phyloP scores from a whole-genome alignment of 2,113 vertebrate species.

The Pedionomus torquatus region DNA sequence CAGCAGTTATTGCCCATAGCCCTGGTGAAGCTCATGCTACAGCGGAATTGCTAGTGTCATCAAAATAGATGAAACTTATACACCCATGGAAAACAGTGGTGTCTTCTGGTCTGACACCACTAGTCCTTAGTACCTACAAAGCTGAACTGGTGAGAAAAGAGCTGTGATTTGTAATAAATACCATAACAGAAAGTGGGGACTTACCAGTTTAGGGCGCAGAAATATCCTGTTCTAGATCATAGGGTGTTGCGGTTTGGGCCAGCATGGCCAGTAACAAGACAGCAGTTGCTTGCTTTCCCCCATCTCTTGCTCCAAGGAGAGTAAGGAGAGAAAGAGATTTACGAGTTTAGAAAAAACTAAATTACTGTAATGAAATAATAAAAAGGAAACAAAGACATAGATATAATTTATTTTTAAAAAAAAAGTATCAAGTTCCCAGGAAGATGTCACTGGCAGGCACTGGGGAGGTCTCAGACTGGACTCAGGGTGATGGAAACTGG shows the following conservation, averaged over 20 bases:
- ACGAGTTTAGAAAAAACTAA: too few relatives aligned
- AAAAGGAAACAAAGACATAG: too few relatives aligned
- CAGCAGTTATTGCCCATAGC: neutral
- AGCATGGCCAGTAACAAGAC: too few relatives aligned
- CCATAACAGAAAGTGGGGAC: neutral
- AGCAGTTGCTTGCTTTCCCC: too few relatives aligned
- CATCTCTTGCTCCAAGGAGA: too few relatives aligned
- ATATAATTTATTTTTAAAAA: too few relatives aligned
- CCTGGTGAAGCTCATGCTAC: neutral
- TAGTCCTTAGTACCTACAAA: neutral
- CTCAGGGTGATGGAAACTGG: too few relatives aligned
- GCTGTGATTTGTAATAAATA: neutral
- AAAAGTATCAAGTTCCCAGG: too few relatives aligned
- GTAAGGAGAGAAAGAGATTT: too few relatives aligned
- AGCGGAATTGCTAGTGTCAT: neutral
- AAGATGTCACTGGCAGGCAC: too few relatives aligned
- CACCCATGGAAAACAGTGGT: neutral
- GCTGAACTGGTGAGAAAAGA: neutral
- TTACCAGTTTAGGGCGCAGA: neutral
- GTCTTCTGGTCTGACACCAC: neutral
- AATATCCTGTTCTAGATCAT: neutral
- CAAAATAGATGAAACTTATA: neutral
- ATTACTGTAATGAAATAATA: too few relatives aligned
- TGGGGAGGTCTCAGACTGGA: too few relatives aligned
- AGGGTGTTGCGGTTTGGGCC: neutral